Evolutionary conservation across 2,888 invertebrate species (phyloP).

Genomic region (Pandemis heparana): DNA sequence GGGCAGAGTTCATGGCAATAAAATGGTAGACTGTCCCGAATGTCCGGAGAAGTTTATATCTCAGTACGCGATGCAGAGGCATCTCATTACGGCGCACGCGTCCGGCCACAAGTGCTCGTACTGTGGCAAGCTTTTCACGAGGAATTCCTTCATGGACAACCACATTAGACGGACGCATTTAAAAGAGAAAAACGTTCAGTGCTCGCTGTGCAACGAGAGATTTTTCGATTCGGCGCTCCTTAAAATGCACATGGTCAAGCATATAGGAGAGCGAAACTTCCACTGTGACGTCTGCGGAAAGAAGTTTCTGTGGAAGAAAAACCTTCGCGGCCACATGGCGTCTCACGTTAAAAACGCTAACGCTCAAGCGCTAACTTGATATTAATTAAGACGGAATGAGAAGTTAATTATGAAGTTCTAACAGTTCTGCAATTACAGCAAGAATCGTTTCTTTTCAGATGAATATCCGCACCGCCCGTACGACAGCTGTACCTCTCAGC

Average conservation of each 20-base stretch:
- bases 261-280: slow-evolving; percentile 79
- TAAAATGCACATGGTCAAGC: slow-evolving; percentile 78
- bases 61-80: slow-evolving; percentile 65
- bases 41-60: slow-evolving; percentile 70
- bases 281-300: slow-evolving; percentile 86
- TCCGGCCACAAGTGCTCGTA: slow-evolving; percentile 68
- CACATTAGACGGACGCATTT: slow-evolving; percentile 69
- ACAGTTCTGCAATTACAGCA: slow-evolving; percentile 59
- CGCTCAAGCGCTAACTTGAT: slow-evolving; percentile 40
- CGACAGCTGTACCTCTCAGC: slow-evolving; percentile 65
- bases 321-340: slow-evolving; percentile 83
- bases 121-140: slow-evolving; percentile 67
- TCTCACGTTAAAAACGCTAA: slow-evolving; percentile 58
- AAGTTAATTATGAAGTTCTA: slow-evolving; percentile 39
- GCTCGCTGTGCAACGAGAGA: slow-evolving; percentile 64
- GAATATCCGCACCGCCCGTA: slow-evolving; percentile 61
- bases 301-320: slow-evolving; percentile 85
- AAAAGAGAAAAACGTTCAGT: slow-evolving; percentile 72
- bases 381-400: slow-evolving; percentile 32
- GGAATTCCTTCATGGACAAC: slow-evolving; percentile 68
- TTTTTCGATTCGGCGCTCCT: slow-evolving; percentile 68
- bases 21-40: slow-evolving; percentile 59
- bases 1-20: slow-evolving; percentile 64
- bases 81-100: slow-evolving; percentile 61
- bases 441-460: slow-evolving; percentile 78